Base-by-base conservation (phyloP, 2,113 vertebrate genomes). In the Nothoprocta pentlandii region DNA sequence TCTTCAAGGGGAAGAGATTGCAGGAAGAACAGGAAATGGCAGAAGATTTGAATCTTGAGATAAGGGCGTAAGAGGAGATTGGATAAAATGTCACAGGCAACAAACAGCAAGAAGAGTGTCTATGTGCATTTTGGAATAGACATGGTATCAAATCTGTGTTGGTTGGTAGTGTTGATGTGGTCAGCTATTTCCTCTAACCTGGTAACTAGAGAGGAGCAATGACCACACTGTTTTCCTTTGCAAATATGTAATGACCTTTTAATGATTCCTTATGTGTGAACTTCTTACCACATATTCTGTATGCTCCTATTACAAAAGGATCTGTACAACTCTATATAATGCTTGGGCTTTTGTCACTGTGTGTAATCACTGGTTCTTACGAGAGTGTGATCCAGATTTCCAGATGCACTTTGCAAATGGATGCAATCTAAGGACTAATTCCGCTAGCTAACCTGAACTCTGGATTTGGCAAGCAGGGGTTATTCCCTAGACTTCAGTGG, bases 11-110 rank as follows among this genome's bases (percentile, higher is more conserved):
- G 73, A 92, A 94, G 92, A 90, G 89, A 96, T 89, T 95, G 80
- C 80, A 84, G 90, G 96, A 93, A 97, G 77, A 76, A 95, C 77
- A 91, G 90, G 87, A 91, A 95, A 96, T 92, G 85, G 84, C 92
- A 81, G 5, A 93, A 90, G 92, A 96, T 91, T 84, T 87, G 76
- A 93, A 94, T 92, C 92, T 96, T 90, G 90, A 97, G 92, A 96
- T 94, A 96, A 96, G 85, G 61, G 95, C 92, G 39, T 75, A 92
- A 95, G 84, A 92, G 70, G 58, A 96, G 95, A 96, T 94, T 87
- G 53, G 91, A 93, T 90, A 73, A 96, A 96, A 91, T 96, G 47
- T 97, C 91, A 96, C 68, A 63, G 81, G 51, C 70, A 70, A 81
- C 85, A 42, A 70, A 77, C 19, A 77, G 51, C 46, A 90, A 47